Percentiles rank a stretch among this genome's conserved stretches.
Conservation (phyloP, 1,140 invertebrate species). For the Solenopsis invicta region DNA sequence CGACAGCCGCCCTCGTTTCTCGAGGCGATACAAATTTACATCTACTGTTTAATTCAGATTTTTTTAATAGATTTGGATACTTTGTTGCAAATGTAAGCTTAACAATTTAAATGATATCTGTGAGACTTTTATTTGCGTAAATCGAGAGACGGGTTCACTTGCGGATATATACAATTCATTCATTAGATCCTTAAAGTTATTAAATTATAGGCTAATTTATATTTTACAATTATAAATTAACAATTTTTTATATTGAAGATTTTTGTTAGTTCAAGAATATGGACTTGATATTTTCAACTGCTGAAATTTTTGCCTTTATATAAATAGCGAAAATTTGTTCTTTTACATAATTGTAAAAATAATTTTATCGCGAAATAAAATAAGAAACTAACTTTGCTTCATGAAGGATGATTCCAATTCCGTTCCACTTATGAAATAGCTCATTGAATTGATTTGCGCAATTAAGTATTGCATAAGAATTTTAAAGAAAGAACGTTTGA, state of each 20-base stretch:
- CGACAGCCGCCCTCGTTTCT: slow-evolving; percentile 8
- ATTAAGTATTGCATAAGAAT: slow-evolving; percentile 71
- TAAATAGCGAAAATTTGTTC: not conserved
- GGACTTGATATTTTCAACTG: not conserved
- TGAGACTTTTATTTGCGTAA: not conserved
- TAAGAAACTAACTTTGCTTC: slow-evolving; percentile 6
- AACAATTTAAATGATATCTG: not conserved
- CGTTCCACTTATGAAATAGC: slow-evolving; percentile 64
- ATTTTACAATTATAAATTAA: not conserved
- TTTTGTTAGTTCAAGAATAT: not conserved
- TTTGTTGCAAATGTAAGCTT: not conserved
- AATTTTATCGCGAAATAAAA: slow-evolving; percentile 60
- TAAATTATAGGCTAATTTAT: not conserved
- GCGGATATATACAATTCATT: not conserved
- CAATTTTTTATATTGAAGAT: not conserved
- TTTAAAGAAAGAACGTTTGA: slow-evolving; percentile 65
- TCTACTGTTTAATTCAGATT: not conserved
- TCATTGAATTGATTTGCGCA: slow-evolving; percentile 65
- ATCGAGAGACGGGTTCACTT: not conserved
- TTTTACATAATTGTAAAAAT: slow-evolving; percentile 42
- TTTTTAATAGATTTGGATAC: not conserved
- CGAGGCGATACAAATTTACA: slow-evolving; percentile 18
- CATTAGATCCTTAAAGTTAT: not conserved
- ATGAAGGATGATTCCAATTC: not conserved
- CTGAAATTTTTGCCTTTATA: not conserved